These are phyloP conservation scores for Lophotis ruficrista DNA, from an alignment of 2,113 vertebrate genomes.

Conservation along the genomic window DNA sequence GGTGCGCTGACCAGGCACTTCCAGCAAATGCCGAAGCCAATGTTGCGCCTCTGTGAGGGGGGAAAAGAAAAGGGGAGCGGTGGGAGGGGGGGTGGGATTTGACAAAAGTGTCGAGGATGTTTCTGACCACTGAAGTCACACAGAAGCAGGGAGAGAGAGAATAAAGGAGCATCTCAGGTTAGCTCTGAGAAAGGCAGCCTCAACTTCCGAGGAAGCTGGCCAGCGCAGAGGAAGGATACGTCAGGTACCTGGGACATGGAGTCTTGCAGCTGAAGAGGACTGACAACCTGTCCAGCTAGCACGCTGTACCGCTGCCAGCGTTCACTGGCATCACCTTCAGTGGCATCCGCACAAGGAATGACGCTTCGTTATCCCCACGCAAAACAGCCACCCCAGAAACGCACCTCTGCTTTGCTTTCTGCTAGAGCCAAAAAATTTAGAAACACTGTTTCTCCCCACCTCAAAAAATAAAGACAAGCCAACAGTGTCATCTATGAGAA, in stretches of 20 bases:
- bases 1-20: background rate
- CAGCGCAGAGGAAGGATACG: background rate
- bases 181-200: background rate
- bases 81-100: background rate
- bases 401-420: background rate
- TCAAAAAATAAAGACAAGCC: background rate
- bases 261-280: background rate
- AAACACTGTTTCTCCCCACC: background rate
- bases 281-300: background rate
- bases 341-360: background rate
- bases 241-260: background rate
- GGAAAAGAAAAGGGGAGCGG: rapidly evolving
- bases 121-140: background rate
- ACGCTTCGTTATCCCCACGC: background rate
- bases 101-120: background rate
- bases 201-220: background rate
- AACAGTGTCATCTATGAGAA: rapidly evolving
- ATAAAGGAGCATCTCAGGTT: background rate
- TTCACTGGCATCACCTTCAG: background rate
- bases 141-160: background rate
- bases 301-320: rapidly evolving
- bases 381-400: background rate
- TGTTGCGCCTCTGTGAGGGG: too few relatives aligned
- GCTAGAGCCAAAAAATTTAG: background rate
- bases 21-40: background rate